phyloP scores from a whole-genome alignment of 92 coral and sea anemone species.

The Zoanthus gigantus region DNA sequence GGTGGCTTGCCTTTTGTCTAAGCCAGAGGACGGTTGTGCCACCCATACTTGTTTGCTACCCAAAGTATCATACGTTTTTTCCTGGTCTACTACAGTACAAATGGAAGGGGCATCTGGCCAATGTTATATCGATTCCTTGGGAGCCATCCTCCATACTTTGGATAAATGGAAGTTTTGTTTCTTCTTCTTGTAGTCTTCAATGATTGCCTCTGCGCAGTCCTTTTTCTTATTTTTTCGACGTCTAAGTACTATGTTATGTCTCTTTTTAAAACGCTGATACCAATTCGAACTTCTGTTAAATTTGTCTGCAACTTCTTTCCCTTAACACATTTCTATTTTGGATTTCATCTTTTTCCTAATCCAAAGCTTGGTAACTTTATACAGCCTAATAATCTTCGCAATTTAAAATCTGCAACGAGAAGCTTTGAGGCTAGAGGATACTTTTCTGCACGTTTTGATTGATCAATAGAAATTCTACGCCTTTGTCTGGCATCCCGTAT shows the following conservation, averaged over 20 bases:
- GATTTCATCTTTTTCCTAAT: not conserved
- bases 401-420: constrained; percentile 50
- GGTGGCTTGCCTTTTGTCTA: not conserved
- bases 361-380: constrained; percentile 58
- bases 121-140: constrained; percentile 35
- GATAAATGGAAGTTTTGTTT: constrained; percentile 33
- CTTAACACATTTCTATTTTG: constrained; percentile 14
- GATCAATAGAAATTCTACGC: constrained; percentile 44
- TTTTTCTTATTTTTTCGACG: constrained; percentile 53
- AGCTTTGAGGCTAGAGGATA: constrained; percentile 58
- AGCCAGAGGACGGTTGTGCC: constrained; percentile 52
- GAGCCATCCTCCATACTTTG: constrained; percentile 60
- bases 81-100: constrained; percentile 32
- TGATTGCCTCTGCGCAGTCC: constrained; percentile 29
- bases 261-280: constrained; percentile 31
- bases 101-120: constrained; percentile 51
- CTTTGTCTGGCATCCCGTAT: constrained; percentile 29
- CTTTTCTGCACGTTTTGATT: constrained; percentile 39
- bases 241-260: constrained; percentile 40
- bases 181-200: constrained; percentile 53
- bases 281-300: constrained; percentile 45
- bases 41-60: constrained; percentile 43
- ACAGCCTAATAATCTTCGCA: constrained; percentile 54
- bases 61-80: constrained; percentile 16
- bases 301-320: constrained; percentile 40